Evolutionary conservation across 1,140 invertebrate genomes (phyloP).

Genomic region (Eciton burchellii): DNA sequence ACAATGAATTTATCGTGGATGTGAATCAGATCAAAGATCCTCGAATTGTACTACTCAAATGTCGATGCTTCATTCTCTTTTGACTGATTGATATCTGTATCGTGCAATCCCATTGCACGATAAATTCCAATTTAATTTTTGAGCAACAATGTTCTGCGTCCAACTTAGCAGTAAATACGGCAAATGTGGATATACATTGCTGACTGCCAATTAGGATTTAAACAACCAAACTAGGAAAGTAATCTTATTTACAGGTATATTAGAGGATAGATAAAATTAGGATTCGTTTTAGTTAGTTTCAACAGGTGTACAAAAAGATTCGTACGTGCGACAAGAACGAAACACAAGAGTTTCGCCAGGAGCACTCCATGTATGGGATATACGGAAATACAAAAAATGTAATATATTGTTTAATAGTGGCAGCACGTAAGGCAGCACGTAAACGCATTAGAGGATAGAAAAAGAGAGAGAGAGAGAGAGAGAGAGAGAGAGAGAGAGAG

Average conservation of each 20-base stretch:
- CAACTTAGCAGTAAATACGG: too few species aligned
- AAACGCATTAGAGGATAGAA: conserved; percentile 68
- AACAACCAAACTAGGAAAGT: conserved; percentile 12
- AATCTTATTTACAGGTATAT: not conserved
- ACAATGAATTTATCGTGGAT: too few species aligned
- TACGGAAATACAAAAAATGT: conserved; percentile 55
- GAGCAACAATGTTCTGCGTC: not conserved
- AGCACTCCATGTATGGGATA: conserved; percentile 18
- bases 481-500: conserved; percentile 41
- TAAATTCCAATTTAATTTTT: not conserved
- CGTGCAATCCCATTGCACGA: not conserved
- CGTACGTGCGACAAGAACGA: conserved; percentile 19
- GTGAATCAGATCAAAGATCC: too few species aligned
- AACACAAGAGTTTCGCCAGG: conserved; percentile 1
- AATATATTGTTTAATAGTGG: conserved; percentile 31
- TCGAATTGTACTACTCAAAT: not conserved
- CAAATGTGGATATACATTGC: not conserved
- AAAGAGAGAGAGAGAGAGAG: conserved; percentile 53
- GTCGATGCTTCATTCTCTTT: conserved; percentile 16
- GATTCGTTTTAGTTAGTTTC: not conserved
- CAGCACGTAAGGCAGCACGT: conserved; percentile 60
- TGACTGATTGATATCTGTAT: not conserved
- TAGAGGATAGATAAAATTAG: conserved; percentile 1
- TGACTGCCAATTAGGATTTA: not conserved
- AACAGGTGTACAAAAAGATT: not conserved